Evolutionary conservation across 1,140 invertebrate species (phyloP), one percentile per base, ranked within the genome.

Genomic region (Trachelipus rathkii): DNA sequence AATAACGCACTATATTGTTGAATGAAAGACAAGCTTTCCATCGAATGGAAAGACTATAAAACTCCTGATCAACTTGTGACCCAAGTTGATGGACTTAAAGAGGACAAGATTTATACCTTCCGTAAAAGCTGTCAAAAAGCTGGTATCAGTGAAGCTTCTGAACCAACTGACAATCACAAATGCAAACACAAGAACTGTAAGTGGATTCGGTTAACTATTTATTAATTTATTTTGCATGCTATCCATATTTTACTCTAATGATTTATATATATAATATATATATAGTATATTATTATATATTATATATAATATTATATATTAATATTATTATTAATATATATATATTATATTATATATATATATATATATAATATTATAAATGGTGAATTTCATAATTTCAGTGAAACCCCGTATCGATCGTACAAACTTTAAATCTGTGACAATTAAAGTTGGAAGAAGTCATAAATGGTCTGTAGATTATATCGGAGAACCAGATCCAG

Each of bases 391-490:
- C 50, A 60, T 60, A 4, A 4, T 60, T 60, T 1, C 74, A 83
- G 80, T 76, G 45, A 82, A 79, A 72, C 82, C 82, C 1, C 77
- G 81, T 33, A 82, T 99, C 84, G 95, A 96, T 82, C 89, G 95
- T 80, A 91, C 90, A 79, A 96, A 92, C 81, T 91, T 97, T 85
- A 94, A 94, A 82, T 90, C 90, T 2, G 85, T 95, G 0, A 93
- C 90, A 45, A 93, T 96, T 83, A 95, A 95, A 85, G 92, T 92
- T 66, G 93, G 93, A 24, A 90, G 95, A 78, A 95, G 92, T 8
- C 92, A 96, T 85, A 95, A 95, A 84, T 96, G 94, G 92, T 90
- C 93, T 21, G 94, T 96, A 4, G 94, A 96, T 84, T 91, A 97
- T 53, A 90, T 84, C 79, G 95, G 95, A 83, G 95, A 97, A 88